phyloP scores from a whole-genome alignment of 2,888 invertebrate genomes.

The Leptopilina drosophilae region DNA sequence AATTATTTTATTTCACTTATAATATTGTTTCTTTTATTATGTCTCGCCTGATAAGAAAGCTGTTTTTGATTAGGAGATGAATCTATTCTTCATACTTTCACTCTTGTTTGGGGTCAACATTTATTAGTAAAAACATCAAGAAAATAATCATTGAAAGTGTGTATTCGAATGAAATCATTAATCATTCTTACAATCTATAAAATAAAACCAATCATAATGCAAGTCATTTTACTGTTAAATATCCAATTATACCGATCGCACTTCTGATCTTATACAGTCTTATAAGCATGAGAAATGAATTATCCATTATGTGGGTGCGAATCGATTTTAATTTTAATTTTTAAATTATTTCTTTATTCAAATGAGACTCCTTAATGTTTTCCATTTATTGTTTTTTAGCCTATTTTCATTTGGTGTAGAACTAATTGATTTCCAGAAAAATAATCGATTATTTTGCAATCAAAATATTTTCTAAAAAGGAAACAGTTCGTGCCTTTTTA shows the following conservation, averaged over 20 bases:
- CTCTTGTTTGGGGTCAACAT: constrained; percentile 26
- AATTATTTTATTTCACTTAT: neutral
- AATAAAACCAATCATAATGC: constrained; percentile 25
- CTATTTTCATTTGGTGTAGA: too few species aligned
- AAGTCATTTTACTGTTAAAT: constrained; percentile 39
- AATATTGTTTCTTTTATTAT: neutral
- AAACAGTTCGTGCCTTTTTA: too few species aligned
- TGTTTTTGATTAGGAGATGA: constrained; percentile 9
- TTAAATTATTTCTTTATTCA: neutral
- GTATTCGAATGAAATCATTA: constrained; percentile 28
- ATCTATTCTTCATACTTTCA: constrained; percentile 21
- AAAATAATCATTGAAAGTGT: neutral
- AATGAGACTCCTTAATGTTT: neutral
- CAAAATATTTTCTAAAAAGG: too few species aligned
- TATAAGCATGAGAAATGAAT: constrained; percentile 11
- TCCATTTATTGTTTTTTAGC: too few species aligned
- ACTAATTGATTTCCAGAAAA: too few species aligned
- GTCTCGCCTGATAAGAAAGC: constrained; percentile 6
- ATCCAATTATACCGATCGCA: constrained; percentile 32
- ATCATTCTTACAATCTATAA: constrained; percentile 17
- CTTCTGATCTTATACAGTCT: constrained; percentile 12
- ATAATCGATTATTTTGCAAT: too few species aligned
- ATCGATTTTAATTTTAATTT: constrained; percentile 15
- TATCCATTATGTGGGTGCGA: constrained; percentile 4
- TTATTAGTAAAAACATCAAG: too few species aligned